phyloP scores from a whole-genome alignment of 1,140 invertebrate species.

The Calycopis cecrops region DNA sequence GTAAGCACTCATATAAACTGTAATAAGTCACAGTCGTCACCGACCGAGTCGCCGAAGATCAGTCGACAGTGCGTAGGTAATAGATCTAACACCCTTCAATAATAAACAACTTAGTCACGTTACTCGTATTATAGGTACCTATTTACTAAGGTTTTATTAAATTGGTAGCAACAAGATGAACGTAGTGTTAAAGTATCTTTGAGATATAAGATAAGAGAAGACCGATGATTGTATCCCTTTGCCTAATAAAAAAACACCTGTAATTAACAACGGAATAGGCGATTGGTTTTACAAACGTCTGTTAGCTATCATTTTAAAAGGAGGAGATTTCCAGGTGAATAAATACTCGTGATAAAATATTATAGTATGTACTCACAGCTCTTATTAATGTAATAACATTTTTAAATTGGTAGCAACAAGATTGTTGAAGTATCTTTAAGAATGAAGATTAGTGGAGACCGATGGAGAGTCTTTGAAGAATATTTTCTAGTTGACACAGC shows the following conservation, averaged over 20 bases:
- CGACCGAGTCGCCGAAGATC: too few relatives aligned
- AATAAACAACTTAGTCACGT: too few relatives aligned
- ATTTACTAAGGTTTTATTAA: too few relatives aligned
- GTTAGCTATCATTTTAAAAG: conserved; percentile 52
- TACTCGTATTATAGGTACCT: too few relatives aligned
- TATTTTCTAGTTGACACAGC: conserved; percentile 36
- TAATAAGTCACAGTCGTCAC: too few relatives aligned
- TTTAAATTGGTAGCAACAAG: conserved; percentile 40
- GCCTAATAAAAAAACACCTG: conserved; percentile 29
- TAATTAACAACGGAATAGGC: conserved; percentile 31
- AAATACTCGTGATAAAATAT: conserved; percentile 3
- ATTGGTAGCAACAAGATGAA: too few relatives aligned
- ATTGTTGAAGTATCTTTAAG: conserved; percentile 48
- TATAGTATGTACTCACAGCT: neutral
- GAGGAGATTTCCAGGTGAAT: conserved; percentile 44
- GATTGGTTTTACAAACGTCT: conserved; percentile 60
- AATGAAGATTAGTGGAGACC: conserved; percentile 48
- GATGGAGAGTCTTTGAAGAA: conserved; percentile 43
- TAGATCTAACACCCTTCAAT: too few relatives aligned
- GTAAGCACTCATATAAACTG: neutral
- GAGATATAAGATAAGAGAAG: conserved; percentile 29
- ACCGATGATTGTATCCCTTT: conserved; percentile 43
- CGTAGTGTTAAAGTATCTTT: too few relatives aligned
- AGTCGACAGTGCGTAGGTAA: too few relatives aligned
- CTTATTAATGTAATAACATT: neutral